Evolutionary conservation across 2,888 invertebrate genomes (phyloP).

Genomic region (Ennomos fuscantarius): DNA sequence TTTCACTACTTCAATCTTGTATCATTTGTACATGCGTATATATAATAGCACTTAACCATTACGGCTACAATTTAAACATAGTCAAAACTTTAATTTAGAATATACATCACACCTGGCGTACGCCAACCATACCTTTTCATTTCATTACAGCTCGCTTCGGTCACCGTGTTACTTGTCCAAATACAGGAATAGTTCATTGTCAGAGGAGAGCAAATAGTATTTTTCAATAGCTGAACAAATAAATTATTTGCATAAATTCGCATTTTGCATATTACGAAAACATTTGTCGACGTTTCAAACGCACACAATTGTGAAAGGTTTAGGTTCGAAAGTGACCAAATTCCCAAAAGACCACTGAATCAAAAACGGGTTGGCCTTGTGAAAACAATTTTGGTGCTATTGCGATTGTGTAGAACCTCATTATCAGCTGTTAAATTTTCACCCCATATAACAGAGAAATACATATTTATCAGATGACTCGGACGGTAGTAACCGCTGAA

Average conservation of each 20-base stretch:
- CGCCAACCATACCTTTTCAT: conserved; percentile 12
- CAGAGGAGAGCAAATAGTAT: conserved; percentile 26
- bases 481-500: conserved; percentile 30
- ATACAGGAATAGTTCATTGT: conserved; percentile 41
- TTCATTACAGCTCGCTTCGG: conserved; percentile 2
- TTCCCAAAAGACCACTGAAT: too few relatives aligned
- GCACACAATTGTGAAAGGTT: conserved; percentile 44
- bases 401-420: too few relatives aligned
- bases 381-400: too few relatives aligned
- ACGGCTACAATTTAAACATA: conserved; percentile 66
- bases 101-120: conserved; percentile 33
- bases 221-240: conserved; percentile 46
- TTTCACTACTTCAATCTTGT: conserved; percentile 75
- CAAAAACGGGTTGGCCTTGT: too few relatives aligned
- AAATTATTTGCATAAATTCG: conserved; percentile 54
- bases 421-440: too few relatives aligned
- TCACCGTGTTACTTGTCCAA: conserved; percentile 1
- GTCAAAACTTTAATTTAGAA: conserved; percentile 75
- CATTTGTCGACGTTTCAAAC: conserved; percentile 35
- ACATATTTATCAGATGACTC: conserved; percentile 3
- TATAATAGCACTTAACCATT: conserved; percentile 74
- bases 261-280: conserved; percentile 50
- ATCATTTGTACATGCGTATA: conserved; percentile 78
- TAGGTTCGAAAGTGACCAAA: conserved; percentile 36
- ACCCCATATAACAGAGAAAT: too few relatives aligned